Base-by-base conservation (phyloP, 2,888 invertebrate genomes). In the Agonum fuliginosum region DNA sequence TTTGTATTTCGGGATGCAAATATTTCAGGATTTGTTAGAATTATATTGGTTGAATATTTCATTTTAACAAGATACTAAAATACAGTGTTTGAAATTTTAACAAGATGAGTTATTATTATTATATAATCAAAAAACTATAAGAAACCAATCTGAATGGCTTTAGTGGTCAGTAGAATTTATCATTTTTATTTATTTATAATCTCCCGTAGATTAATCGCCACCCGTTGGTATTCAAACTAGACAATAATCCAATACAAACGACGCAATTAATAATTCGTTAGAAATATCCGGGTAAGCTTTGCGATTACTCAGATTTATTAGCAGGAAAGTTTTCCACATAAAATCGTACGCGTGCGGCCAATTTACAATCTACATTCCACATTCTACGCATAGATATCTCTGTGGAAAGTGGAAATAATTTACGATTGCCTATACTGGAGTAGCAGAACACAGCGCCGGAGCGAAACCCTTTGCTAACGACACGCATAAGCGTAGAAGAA, bases 291-390 rank as follows among this genome's bases (percentile, higher is more conserved):
- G 14, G 27, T 27, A 17, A 14, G n/a, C 17, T 2, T 6, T 8
- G 17, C 58, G 67, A 67, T 67, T 67, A 67, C 37, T 67, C 67
- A 67, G 67, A 67, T 67, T 67, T 67, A 67, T 62, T 22, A 22
- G 54, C 10, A 10, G 37, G 24, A 37, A 67, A 67, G 67, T 67
- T 67, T 67, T 37, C 67, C 19, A 37, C 67, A 67, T 67, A 67
- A 67, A 67, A 67, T 12, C 41, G n/a, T 10, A 5, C 34, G 62
- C 58, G 37, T 67, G 67, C 67, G 67, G 19, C 67, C 41, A 67
- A 67, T 67, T 67, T 67, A 67, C 67, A 67, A 62, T 62, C 62
- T 62, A n/a, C 41, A 67, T 41, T 67, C 41, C 41, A 67, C 67
- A 67, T 34, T 62, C 62, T 62, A 67, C 41, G 41, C 41, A 67